Evolutionary conservation across 2,888 invertebrate genomes (phyloP).

Genomic region (Diadegma fenestrale): DNA sequence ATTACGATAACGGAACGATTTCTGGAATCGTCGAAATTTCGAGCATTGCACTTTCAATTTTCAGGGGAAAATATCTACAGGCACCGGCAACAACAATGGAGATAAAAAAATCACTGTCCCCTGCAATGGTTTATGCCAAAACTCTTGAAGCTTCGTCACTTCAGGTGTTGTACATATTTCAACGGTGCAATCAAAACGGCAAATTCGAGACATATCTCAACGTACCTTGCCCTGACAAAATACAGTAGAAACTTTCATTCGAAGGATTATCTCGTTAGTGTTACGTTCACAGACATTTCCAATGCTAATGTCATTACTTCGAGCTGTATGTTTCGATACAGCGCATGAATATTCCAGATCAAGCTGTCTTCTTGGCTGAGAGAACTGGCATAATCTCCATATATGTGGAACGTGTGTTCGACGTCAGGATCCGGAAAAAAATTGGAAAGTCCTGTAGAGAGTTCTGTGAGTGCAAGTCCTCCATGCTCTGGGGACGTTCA

Average conservation of each 20-base stretch:
- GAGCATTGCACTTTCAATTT: not conserved
- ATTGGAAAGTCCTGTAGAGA: slow-evolving; percentile 1
- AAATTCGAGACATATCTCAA: not conserved
- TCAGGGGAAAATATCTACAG: not conserved
- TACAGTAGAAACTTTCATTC: not conserved
- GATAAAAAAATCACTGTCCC: too few species aligned
- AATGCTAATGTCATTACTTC: not conserved
- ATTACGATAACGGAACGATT: not conserved
- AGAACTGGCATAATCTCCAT: slow-evolving; percentile 72
- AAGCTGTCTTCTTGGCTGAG: slow-evolving; percentile 65
- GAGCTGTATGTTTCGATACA: not conserved
- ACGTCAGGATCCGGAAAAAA: slow-evolving; percentile 3
- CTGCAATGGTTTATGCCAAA: too few species aligned
- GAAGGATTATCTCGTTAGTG: not conserved
- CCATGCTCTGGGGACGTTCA: slow-evolving; percentile 65
- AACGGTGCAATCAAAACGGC: not conserved
- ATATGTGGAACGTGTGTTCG: not conserved
- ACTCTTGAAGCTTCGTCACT: not conserved
- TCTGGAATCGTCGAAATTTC: not conserved
- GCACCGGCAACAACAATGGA: too few species aligned
- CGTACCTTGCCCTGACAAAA: not conserved
- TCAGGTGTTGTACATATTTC: not conserved
- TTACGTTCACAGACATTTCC: not conserved
- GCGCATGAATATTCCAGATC: slow-evolving; percentile 4
- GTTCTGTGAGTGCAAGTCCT: not conserved